These are phyloP conservation scores for Odontomyia ornata DNA, from an alignment of 2,888 invertebrate genomes.

Conservation along the genomic window DNA sequence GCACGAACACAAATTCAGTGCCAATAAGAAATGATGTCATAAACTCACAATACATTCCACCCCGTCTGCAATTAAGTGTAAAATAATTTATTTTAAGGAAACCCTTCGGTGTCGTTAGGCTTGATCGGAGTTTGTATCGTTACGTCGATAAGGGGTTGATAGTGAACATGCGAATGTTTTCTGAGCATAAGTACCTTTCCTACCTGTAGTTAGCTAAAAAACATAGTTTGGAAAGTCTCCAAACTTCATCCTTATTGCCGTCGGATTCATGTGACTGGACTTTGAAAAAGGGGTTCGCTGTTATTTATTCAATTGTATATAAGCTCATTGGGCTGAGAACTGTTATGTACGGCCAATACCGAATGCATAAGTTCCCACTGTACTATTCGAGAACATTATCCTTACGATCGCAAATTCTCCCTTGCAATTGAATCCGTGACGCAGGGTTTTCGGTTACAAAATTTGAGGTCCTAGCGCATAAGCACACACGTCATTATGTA, in stretches of 20 bases:
- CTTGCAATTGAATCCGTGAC: constrained; percentile 23
- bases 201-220: constrained; percentile 42
- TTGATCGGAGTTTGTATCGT: constrained; percentile 11
- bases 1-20: constrained; percentile 26
- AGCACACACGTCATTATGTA: constrained; percentile 32
- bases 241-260: background rate
- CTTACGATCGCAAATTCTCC: constrained; percentile 34
- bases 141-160: background rate
- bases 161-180: background rate
- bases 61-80: constrained; percentile 49
- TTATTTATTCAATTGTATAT: background rate
- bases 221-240: constrained; percentile 48
- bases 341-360: background rate
- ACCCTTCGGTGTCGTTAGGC: constrained; percentile 24
- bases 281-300: constrained; percentile 33
- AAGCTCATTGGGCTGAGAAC: background rate
- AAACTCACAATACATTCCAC: constrained; percentile 38
- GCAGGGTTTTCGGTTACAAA: constrained; percentile 38
- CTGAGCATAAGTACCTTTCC: background rate
- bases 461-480: constrained; percentile 23
- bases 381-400: background rate
- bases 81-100: constrained; percentile 45
- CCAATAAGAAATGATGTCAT: constrained; percentile 31
- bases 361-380: constrained; percentile 5
- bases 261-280: constrained; percentile 14